Conservation (phyloP, 2,113 vertebrate genomes). For the Pristiophorus japonicus region DNA sequence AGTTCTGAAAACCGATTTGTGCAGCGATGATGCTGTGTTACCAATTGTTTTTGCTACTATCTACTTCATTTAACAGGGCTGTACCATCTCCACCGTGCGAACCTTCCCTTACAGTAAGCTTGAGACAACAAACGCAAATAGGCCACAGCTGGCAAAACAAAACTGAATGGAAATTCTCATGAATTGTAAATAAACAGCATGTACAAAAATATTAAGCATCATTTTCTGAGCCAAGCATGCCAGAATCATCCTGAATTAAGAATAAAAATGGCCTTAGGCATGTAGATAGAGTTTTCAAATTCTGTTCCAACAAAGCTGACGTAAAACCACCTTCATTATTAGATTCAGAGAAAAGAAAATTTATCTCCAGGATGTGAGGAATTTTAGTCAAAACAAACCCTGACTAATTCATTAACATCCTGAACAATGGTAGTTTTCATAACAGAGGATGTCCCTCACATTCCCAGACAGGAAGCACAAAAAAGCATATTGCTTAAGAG, state of each 20-base stretch:
- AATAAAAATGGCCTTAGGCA: neutral
- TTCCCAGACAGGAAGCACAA: neutral
- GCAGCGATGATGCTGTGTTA: neutral
- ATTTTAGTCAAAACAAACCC: neutral
- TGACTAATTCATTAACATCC: neutral
- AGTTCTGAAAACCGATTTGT: too few species aligned
- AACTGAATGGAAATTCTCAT: neutral
- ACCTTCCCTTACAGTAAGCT: neutral
- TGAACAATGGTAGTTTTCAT: neutral
- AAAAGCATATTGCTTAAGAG: neutral
- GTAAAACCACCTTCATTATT: neutral
- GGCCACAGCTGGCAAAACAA: conserved; percentile 12
- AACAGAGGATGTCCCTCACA: neutral
- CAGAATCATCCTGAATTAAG: neutral
- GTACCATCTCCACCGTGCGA: neutral
- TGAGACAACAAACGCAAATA: neutral
- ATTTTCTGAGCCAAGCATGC: neutral
- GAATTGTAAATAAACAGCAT: neutral
- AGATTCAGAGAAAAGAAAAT: neutral
- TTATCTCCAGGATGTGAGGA: neutral
- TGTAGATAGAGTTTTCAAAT: neutral
- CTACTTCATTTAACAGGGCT: neutral
- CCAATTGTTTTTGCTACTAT: neutral
- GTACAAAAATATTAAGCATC: neutral
- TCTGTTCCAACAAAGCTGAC: neutral